Base-by-base conservation (phyloP, 2,113 vertebrate species). In the Malurus alboscapulatus region DNA sequence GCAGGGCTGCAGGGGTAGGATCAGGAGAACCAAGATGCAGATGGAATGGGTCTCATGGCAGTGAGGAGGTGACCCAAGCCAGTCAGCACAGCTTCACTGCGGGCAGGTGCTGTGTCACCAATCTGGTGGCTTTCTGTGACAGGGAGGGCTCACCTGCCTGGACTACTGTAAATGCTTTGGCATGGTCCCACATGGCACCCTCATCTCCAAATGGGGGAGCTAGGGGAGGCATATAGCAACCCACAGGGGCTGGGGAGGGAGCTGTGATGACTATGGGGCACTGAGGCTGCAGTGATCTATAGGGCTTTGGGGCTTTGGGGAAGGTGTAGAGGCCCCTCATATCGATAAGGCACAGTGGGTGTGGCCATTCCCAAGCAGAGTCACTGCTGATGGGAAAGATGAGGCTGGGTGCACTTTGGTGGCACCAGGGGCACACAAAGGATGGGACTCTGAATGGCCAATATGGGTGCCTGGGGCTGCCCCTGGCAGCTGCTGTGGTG, bases 211-310 rank as follows among this genome's bases (percentile, higher is more conserved):
- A 10, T 17, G 17, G 53, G 16, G 19, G 59, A 38, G 51, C 51
- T 4, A 1, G 40, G 18, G 29, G 7, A 69, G 24, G 12, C 45
- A 15, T 58, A 1, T 6, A 12, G 36, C 30, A 61, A 2, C 36
- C 24, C 54, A 2, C 38, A 21, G 53, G 54, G 36, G 29, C 30
- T 42, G 24, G 19, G 30, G 18, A 27, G 9, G 24, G 34, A 19
- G 25, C 54, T 8, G 1, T 13, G 55, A 2, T 44, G 32, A 6
- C 38, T 53, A 1, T 3, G 20, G 55, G 15, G 15, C 78, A 29
- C 29, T 12, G 30, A n/a, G 54, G 24, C 54, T 42, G 34, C 54
- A 40, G 30, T 19, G 24, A 10, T 36, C 36, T 36, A 9, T 36
- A 8, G 36, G 36, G 36, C 8, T 36, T 36, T 36, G 34, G 34